Evolutionary conservation across 2,888 invertebrate species (phyloP), one percentile per base, ranked within the genome.

Genomic region (Cancer borealis): DNA sequence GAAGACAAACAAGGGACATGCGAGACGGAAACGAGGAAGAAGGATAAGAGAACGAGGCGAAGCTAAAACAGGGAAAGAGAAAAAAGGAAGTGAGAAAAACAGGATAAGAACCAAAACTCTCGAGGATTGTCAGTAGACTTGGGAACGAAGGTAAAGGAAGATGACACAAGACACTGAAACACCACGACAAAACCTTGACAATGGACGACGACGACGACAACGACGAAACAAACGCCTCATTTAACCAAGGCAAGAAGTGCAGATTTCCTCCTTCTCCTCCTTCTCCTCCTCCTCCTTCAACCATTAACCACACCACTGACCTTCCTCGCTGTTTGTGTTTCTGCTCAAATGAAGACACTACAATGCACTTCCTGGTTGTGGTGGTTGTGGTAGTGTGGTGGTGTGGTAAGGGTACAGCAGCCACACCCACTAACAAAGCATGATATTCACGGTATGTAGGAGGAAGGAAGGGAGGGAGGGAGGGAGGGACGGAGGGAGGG

Each of bases 1-100:
- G 39, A 84, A n/a, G 84, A 84, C 30, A 84, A 84, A 39, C 39
- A 84, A 14, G 39, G 39, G 39, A 30, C 84, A 84, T 84, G 8
- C 8, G 84, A 39, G 84, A 84, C 30, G 14, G 39, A 39, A 39
- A 39, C 39, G 39, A 30, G 84, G 39, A 84, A 84, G 39, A 84
- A 17, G 84, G 39, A 84, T 84, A 84, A 39, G 84, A 54, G 12
- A 54, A 84, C 84, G 84, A 84, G 84, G 84, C 14, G 84, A 10
- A 12, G 84, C 12, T 39, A 84, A 84, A 84, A 84, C n/a, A 39
- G 12, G 39, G 14, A 39, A 84, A 84, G 73, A 26, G 10, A 84
- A 12, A 84, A 14, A 14, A 14, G 84, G 14, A 2, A 17, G 17
- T 39, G 26, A 14, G 39, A 84, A 84, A 84, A 21, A 26, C 73